Evolutionary conservation across 2,888 invertebrate species (phyloP).

Genomic region (Dasypolia templi): DNA sequence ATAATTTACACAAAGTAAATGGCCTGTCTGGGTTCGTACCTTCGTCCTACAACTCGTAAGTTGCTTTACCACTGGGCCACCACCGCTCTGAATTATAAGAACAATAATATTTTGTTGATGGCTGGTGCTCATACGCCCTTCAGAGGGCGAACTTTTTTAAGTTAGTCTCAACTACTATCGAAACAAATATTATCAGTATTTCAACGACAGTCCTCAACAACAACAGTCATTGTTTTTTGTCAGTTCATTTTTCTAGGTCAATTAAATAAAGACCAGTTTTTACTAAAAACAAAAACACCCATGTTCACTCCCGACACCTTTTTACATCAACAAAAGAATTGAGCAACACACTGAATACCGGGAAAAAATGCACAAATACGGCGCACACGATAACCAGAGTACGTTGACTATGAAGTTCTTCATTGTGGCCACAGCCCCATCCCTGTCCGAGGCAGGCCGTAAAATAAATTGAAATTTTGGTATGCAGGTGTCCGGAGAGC

Average conservation of each 20-base stretch:
- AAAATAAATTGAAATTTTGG: conserved; percentile 67
- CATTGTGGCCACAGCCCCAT: conserved; percentile 42
- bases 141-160: neutral
- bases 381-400: conserved; percentile 9
- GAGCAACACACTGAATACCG: neutral
- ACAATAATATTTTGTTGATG: conserved; percentile 17
- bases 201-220: neutral
- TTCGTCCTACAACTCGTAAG: too few species aligned
- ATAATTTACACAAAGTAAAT: too few species aligned
- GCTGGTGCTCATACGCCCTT: neutral
- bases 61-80: too few species aligned
- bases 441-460: conserved; percentile 43
- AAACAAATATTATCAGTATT: neutral
- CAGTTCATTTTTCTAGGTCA: neutral
- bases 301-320: neutral
- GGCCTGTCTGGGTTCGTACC: too few species aligned
- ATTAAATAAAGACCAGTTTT: neutral
- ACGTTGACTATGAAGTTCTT: conserved; percentile 33
- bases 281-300: neutral
- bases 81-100: conserved; percentile 4
- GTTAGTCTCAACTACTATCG: neutral
- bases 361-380: conserved; percentile 29
- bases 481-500: conserved; percentile 57
- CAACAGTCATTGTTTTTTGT: neutral
- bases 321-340: conserved; percentile 23